Evolutionary conservation across 2,113 vertebrate species (phyloP), one percentile per base, ranked within the genome.

Genomic region (Daubentonia madagascariensis): DNA sequence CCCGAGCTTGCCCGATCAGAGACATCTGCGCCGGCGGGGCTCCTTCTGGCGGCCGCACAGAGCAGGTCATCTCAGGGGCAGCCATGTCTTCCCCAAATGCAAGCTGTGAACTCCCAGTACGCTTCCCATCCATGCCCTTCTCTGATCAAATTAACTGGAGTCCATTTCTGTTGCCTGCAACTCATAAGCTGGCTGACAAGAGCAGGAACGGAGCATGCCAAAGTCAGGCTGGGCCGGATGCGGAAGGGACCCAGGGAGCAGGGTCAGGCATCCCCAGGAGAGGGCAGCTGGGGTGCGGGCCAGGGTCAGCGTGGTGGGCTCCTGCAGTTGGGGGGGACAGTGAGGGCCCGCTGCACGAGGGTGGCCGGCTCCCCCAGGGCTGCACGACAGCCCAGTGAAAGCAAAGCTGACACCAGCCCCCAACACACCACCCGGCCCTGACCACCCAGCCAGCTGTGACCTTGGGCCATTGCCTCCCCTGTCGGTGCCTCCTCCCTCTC

Each of bases 341-440:
- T 0, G 8, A 1, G 8, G 50, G 13, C 14, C 67, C 5, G 0
- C 22, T 7, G 8, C 40, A 37, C 14, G 25, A 11, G 13, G 16
- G 45, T 7, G 35, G 45, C 52, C 18, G 3, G 52, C 16, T 83
- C 3, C n/a, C 22, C 8, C 20, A 14, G 32, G 52, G 8, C n/a
- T 25, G 25, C 35, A 45, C 16, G 3, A 23, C 0, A 6, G 40
- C 17, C 54, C 43, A 3, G 70, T 25, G 68, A 78, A 40, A 6
- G 48, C 80, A 70, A 12, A 57, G 32, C 45, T 91, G 57, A 40
- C 43, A 5, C 68, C 48, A 45, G n/a, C 8, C 45, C 14, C 12
- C 63, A 70, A 17, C 25, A 80, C 12, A 7, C 13, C 30, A 3
- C 23, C 83, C 43, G 30, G 20, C 52, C 52, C 4, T 1, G 35